Percentiles rank a stretch among this genome's conserved stretches.
Evolutionary conservation across 2,113 vertebrate genomes (phyloP).

Genomic region (Siphamia tubifer): DNA sequence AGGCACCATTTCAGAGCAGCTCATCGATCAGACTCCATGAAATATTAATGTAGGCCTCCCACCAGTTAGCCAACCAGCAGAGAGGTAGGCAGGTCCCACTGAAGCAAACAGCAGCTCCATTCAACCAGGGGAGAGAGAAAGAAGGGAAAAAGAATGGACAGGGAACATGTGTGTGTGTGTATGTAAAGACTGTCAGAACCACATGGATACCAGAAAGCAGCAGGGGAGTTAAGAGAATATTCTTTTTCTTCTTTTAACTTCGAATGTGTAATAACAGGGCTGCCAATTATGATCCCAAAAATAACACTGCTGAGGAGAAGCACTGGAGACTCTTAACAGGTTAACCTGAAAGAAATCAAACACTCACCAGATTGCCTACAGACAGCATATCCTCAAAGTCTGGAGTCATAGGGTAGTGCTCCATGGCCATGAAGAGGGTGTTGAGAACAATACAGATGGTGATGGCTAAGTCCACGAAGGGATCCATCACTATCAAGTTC

Average conservation of each 20-base stretch:
- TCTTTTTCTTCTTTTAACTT: constrained; percentile 32
- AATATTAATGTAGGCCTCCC: constrained; percentile 70
- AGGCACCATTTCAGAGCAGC: constrained; percentile 65
- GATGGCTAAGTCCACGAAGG: constrained; percentile 97
- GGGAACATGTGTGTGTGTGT: constrained; percentile 1
- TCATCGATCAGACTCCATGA: constrained; percentile 71
- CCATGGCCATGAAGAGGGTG: constrained; percentile 99
- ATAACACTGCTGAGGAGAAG: constrained; percentile 40
- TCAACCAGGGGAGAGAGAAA: constrained; percentile 22
- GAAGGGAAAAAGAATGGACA: constrained; percentile 2
- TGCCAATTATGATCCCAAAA: constrained; percentile 49
- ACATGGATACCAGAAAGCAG: constrained; percentile 10
- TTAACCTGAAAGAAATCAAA: neutral
- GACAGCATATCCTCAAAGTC: constrained; percentile 88
- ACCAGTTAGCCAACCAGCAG: constrained; percentile 45
- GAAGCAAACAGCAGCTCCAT: constrained; percentile 34
- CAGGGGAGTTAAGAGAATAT: neutral
- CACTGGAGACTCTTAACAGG: constrained; percentile 8
- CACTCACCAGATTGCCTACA: constrained; percentile 85
- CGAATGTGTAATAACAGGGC: constrained; percentile 8
- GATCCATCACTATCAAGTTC: constrained; percentile 97
- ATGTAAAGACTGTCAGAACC: constrained; percentile 6
- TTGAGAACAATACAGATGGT: constrained; percentile 99
- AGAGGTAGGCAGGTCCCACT: constrained; percentile 35
- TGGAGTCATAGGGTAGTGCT: constrained; percentile 95